These are phyloP conservation scores for Chamaetylas fuelleborni DNA, from an alignment of 2,113 vertebrate species.

Conservation along the genomic window DNA sequence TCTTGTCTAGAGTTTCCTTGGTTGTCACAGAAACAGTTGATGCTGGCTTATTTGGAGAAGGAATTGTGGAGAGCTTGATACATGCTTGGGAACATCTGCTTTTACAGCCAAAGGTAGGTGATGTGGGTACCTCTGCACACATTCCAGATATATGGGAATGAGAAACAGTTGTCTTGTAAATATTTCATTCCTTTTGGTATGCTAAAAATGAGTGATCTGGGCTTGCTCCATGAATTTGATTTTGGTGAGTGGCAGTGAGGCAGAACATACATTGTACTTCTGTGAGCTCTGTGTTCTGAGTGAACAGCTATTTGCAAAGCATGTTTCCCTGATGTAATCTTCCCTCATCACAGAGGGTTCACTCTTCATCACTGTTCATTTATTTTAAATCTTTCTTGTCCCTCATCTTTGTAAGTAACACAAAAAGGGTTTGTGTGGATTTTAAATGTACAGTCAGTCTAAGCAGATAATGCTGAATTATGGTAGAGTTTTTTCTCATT, in stretches of 20 bases:
- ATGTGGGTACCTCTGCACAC: not conserved
- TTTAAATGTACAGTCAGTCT: not conserved
- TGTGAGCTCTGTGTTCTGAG: not conserved
- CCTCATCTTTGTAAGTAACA: not conserved
- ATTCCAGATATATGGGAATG: not conserved
- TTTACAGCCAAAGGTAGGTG: constrained; percentile 86
- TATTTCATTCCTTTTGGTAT: not conserved
- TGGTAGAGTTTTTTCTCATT: not conserved
- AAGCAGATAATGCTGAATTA: not conserved
- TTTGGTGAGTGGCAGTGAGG: not conserved
- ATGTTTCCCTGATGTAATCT: not conserved
- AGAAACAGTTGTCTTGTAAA: not conserved
- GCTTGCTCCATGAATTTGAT: not conserved
- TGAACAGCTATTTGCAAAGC: not conserved
- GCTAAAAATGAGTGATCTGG: not conserved
- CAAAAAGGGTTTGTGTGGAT: not conserved
- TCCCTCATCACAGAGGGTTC: not conserved
- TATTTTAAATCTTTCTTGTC: not conserved
- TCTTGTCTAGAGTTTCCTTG: constrained; percentile 86
- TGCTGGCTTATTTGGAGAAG: constrained; percentile 96
- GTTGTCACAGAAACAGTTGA: constrained; percentile 99
- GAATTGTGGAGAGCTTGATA: constrained; percentile 96
- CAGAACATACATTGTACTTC: fast-evolving
- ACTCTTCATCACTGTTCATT: not conserved
- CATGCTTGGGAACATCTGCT: constrained; percentile 96